Evolutionary conservation across 2,888 invertebrate species (phyloP), one percentile per base, ranked within the genome.

Genomic region (Antheraea yamamai): DNA sequence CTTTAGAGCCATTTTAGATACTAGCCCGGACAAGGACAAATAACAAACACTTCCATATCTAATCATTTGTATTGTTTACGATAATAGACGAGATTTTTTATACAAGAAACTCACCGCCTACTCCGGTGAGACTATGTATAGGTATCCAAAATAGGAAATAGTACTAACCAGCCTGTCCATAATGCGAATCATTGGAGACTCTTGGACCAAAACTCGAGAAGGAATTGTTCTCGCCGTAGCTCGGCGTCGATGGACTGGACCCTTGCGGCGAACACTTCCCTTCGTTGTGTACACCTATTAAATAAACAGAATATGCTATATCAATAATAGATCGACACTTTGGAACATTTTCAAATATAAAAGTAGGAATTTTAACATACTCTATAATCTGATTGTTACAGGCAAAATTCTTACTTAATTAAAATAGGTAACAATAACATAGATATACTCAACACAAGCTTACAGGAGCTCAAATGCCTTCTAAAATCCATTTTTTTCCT

Each of bases 141-240:
- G 14, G 47, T 2, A 7, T 73, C 10, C 8, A 23, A 16, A 47
- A 70, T 26, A 71, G n/a, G 0, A 35, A n/a, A 3, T 35, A 20
- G 23, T 23, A 75, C 86, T 82, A 52, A 94, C 94, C 95, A 1
- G 95, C 92, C 79, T 95, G 94, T 79, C 95, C 95, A 55, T 95
- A 95, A 76, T 94, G 95, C 0, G 91, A 88, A 14, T 93, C 93
- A 75, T 88, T 91, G 7, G 88, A 79, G 30, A 88, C 81, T 20
- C 94, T 76, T 0, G 93, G 95, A 0, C 95, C 95, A 75, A 95
- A 95, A 76, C 95, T 94, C 10, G 90, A 88, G 85, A 95, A 92
- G 0, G 93, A 89, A 73, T 90, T 88, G 73, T 87, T 91, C n/a
- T 93, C 93, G 0, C 91, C 91, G 77, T 91, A 92, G 73, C 88